A percentile compares a stretch with the other conserved stretches of the same genome.
These are phyloP conservation scores for Hyposmocoma kahamanoa DNA, from an alignment of 1,140 invertebrate genomes.

Conservation along the genomic window DNA sequence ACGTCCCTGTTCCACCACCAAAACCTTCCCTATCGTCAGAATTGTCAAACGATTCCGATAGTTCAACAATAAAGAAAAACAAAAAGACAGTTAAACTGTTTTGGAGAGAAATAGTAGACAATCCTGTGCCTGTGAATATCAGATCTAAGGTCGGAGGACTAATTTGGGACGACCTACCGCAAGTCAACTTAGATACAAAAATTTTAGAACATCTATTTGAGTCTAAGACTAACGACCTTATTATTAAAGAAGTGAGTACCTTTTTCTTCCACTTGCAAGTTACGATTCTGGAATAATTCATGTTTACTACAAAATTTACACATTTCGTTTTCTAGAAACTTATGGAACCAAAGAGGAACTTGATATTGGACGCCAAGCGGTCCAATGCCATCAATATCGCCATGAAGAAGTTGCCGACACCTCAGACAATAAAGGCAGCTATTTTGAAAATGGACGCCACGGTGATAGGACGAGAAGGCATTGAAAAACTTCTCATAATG, in stretches of 20 bases:
- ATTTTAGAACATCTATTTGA: constrained; percentile 98
- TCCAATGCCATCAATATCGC: constrained; percentile 99
- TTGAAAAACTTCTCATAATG: constrained; percentile 98
- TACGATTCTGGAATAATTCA: no score
- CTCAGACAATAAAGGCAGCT: constrained; percentile 97
- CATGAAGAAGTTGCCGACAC: constrained; percentile 98
- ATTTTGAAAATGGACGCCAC: constrained; percentile 99
- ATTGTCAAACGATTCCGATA: constrained; percentile 43
- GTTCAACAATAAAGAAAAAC: constrained; percentile 82
- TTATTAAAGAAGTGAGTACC: constrained; percentile 85
- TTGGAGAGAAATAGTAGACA: constrained; percentile 96
- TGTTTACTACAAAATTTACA: no score
- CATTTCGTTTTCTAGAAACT: constrained; percentile 90
- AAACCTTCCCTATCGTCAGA: constrained; percentile 33
- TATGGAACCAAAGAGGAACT: constrained; percentile 94
- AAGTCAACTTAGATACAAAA: constrained; percentile 90
- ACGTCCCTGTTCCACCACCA: constrained; percentile 59
- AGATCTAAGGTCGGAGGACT: constrained; percentile 79
- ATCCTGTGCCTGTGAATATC: constrained; percentile 80
- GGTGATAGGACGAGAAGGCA: constrained; percentile 98
- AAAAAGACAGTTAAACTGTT: constrained; percentile 99
- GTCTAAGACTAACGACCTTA: constrained; percentile 92
- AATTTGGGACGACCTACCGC: constrained; percentile 95
- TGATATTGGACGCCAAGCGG: constrained; percentile 96
- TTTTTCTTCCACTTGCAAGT: no score